These are phyloP conservation scores for Hemaris fuciformis DNA, from an alignment of 2,888 invertebrate genomes.

Conservation along the genomic window DNA sequence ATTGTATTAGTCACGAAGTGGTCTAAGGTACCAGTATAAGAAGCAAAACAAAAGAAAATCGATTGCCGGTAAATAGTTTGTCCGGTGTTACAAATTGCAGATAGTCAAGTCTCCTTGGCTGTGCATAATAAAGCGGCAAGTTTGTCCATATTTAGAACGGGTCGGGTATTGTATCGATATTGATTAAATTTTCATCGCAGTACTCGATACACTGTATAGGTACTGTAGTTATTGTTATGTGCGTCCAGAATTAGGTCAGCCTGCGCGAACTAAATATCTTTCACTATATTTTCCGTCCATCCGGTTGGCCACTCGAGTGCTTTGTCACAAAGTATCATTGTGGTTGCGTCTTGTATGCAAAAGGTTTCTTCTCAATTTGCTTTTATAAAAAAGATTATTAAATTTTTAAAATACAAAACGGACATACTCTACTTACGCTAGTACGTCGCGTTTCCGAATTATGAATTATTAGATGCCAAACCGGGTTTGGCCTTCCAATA, in stretches of 20 bases:
- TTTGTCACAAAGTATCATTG: neutral
- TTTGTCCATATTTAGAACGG: neutral
- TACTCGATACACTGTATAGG: neutral
- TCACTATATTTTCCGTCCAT: neutral
- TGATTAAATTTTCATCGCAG: conserved; percentile 9
- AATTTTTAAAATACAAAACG: no score
- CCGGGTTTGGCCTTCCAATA: no score
- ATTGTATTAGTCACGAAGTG: no score
- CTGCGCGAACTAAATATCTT: neutral
- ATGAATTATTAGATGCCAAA: no score
- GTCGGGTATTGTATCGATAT: conserved; percentile 4
- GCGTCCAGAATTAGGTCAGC: neutral
- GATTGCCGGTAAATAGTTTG: neutral
- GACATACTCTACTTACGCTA: no score
- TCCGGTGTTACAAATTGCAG: neutral
- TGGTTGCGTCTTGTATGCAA: no score
- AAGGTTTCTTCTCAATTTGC: no score
- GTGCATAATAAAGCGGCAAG: neutral
- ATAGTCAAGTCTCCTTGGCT: neutral
- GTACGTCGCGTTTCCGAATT: no score
- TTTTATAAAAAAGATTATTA: no score
- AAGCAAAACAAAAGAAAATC: neutral
- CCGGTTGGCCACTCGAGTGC: neutral
- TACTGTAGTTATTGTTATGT: neutral
- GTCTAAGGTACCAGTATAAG: no score